A percentile compares a stretch with the other conserved stretches of the same genome.
These are phyloP conservation scores for Sula dactylatra DNA, from an alignment of 2,113 vertebrate species.

Conservation along the genomic window DNA sequence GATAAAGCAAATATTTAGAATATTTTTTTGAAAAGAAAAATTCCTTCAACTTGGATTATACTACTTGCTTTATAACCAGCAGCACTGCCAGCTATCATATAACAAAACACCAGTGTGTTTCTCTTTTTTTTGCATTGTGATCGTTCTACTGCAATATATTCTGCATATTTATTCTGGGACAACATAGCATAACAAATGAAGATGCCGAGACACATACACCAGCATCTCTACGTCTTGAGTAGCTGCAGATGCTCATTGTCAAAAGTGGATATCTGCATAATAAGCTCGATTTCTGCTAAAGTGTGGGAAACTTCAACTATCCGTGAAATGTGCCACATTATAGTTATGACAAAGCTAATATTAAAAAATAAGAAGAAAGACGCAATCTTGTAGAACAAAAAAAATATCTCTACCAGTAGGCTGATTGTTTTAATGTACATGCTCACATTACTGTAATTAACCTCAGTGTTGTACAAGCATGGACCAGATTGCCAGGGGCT, in stretches of 20 bases:
- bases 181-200: background rate
- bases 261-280: background rate
- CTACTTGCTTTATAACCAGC: slow-evolving; percentile 59
- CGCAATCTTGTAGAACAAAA: background rate
- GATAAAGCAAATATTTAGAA: slow-evolving; percentile 72
- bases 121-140: background rate
- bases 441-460: background rate
- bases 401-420: background rate
- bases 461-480: background rate
- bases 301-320: background rate
- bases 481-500: background rate
- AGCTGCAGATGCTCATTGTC: slow-evolving; percentile 33
- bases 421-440: background rate
- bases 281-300: background rate
- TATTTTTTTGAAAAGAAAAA: slow-evolving; percentile 51
- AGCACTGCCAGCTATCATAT: background rate
- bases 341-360: background rate
- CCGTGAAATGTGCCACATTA: background rate
- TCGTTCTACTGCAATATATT: background rate
- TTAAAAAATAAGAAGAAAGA: background rate
- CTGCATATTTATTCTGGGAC: background rate
- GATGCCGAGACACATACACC: background rate
- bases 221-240: background rate
- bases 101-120: slow-evolving; percentile 11
- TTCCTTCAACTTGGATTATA: slow-evolving; percentile 62